Conservation (phyloP, 1,140 invertebrate species). For the Nebria ingens region DNA sequence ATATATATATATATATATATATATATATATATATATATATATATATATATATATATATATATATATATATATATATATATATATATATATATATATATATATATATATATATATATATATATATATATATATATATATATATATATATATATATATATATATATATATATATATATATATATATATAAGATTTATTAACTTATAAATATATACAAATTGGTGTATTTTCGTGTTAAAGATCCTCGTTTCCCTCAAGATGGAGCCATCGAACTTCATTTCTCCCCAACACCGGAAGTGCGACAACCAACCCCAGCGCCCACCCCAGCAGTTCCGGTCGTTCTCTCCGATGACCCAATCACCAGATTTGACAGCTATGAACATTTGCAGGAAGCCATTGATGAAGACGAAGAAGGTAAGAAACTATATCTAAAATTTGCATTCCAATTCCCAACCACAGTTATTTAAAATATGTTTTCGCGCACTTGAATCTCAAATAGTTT, state of each 20-base stretch:
- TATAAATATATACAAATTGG: background rate
- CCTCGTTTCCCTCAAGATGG: conserved; percentile 63
- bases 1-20: too few species aligned
- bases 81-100: too few species aligned
- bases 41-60: too few species aligned
- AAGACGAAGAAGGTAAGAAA: conserved; percentile 28
- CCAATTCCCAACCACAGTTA: background rate
- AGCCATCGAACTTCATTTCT: conserved; percentile 75
- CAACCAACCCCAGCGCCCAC: conserved; percentile 57
- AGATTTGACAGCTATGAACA: conserved; percentile 78
- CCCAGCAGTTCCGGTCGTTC: conserved; percentile 51
- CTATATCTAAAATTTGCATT: background rate
- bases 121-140: too few species aligned
- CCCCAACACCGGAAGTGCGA: conserved; percentile 45
- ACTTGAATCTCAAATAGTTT: background rate
- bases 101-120: too few species aligned
- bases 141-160: too few species aligned
- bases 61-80: too few species aligned
- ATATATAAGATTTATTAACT: too few species aligned
- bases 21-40: too few species aligned
- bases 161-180: too few species aligned
- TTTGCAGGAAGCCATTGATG: conserved; percentile 39
- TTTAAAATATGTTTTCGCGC: background rate
- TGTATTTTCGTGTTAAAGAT: conserved; percentile 34
- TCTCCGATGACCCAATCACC: conserved; percentile 58